A percentile compares a stretch with the other conserved stretches of the same genome.
phyloP scores from a whole-genome alignment of 2,888 invertebrate species.

The Amorpha juglandis region DNA sequence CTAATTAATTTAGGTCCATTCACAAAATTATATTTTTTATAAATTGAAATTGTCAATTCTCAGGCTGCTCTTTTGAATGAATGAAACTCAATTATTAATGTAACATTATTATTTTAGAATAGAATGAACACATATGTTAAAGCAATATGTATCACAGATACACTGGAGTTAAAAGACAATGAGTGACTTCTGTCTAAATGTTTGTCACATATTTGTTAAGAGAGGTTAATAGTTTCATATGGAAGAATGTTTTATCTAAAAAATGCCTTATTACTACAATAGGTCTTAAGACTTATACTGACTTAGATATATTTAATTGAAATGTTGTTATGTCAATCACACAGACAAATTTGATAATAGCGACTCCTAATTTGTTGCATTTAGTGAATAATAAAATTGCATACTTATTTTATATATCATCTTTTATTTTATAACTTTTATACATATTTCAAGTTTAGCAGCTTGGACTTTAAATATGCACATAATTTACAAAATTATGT shows the following conservation, averaged over 20 bases:
- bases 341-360: slow-evolving; percentile 66
- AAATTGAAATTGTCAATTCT: slow-evolving; percentile 70
- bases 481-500: slow-evolving; percentile 1
- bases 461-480: neutral
- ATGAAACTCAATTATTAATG: slow-evolving; percentile 69
- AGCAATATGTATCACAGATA: slow-evolving; percentile 65
- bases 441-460: slow-evolving; percentile 4
- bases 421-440: slow-evolving; percentile 46
- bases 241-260: slow-evolving; percentile 78
- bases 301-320: slow-evolving; percentile 72
- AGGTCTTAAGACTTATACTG: slow-evolving; percentile 82
- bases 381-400: slow-evolving; percentile 84
- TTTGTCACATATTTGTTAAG: slow-evolving; percentile 70
- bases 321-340: slow-evolving; percentile 70
- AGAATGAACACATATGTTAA: slow-evolving; percentile 61
- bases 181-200: slow-evolving; percentile 68
- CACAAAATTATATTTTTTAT: slow-evolving; percentile 23
- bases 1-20: slow-evolving; percentile 19
- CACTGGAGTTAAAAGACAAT: slow-evolving; percentile 60
- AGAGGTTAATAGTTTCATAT: slow-evolving; percentile 83
- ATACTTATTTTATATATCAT: slow-evolving; percentile 75
- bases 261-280: slow-evolving; percentile 83
- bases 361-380: slow-evolving; percentile 83
- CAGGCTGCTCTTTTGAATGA: slow-evolving; percentile 68
- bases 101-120: slow-evolving; percentile 65